Evolutionary conservation across 2,113 vertebrate species (phyloP), one percentile per base, ranked within the genome.

Genomic region (Microcebus murinus): DNA sequence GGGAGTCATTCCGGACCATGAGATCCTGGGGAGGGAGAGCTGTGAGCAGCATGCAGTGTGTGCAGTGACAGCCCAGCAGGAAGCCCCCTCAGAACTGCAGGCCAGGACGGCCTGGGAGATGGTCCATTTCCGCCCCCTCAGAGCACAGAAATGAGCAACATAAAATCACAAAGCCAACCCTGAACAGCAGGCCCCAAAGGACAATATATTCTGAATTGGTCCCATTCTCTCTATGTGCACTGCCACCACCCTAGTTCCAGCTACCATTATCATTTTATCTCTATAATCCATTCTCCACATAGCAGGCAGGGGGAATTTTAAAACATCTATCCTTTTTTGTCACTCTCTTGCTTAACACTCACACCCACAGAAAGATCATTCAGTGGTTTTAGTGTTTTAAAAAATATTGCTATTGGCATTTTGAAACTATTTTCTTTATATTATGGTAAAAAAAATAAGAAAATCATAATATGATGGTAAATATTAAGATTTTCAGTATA

Each of bases 1-100:
- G 98, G 0, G 99, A 99, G 98, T 99, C 99, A 1, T 99, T 99
- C 83, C 99, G 99, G 59, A 99, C 99, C 99, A 99, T 99, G 98
- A 99, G 99, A 29, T 99, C 99, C 99, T 99, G 98, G 0, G 8
- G 50, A 50, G 65, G 96, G 79, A 61, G 59, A 89, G 20, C n/a
- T 55, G 10, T 34, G 55, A 96, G 65, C 63, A 31, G 31, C 39
- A 8, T 1, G 48, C 3, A 5, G 21, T 50, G 2, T 25, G 36
- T 70, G 27, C 42, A 48, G 13, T 3, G 3, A 84, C n/a, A 29
- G 52, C 76, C 91, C 21, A 73, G 61, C 67, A 85, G 15, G 34
- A 95, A 42, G 70, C 20, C 45, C 45, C 25, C 68, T 45, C 10
- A 84, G 42, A 83, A 79, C 3, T 9, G 52, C 65, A 50, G 45